Conservation (phyloP, 1,140 invertebrate genomes). For the Sweltsa coloradensis region DNA sequence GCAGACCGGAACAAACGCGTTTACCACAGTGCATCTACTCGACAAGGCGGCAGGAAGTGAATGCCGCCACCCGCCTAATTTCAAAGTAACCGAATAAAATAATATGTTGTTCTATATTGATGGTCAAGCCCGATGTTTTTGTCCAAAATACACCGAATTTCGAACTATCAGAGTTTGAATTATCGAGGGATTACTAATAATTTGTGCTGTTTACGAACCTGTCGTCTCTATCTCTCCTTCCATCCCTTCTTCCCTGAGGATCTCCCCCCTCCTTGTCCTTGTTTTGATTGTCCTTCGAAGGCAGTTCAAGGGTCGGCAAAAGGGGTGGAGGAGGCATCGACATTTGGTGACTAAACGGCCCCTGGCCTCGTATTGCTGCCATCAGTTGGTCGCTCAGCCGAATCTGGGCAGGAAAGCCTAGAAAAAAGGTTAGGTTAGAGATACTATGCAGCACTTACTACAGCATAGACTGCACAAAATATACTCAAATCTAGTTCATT, state of each 20-base stretch:
- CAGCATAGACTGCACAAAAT: not conserved
- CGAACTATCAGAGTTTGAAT: not conserved
- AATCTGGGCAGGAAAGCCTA: not conserved
- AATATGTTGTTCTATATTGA: too few relatives aligned
- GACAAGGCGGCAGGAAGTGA: too few relatives aligned
- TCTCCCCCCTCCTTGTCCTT: not conserved
- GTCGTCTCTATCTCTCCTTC: too few relatives aligned
- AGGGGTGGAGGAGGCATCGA: not conserved
- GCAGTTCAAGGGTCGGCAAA: not conserved
- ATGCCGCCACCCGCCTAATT: too few relatives aligned
- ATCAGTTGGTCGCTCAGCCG: conserved; percentile 8
- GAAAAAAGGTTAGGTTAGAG: not conserved
- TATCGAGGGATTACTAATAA: not conserved
- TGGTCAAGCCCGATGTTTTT: too few relatives aligned
- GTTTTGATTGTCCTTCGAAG: not conserved
- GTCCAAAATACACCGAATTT: not conserved
- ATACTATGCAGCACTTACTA: not conserved
- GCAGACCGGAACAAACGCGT: too few relatives aligned
- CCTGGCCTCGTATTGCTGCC: not conserved
- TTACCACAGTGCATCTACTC: too few relatives aligned
- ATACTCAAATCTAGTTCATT: not conserved
- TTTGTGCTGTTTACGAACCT: too few relatives aligned
- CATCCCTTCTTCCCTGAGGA: too few relatives aligned
- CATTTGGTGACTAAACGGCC: not conserved
- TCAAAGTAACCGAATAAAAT: too few relatives aligned